Percentiles rank a stretch among this genome's conserved stretches.
Evolutionary conservation across 92 coral and sea anemone genomes (phyloP).

Genomic region (Epizoanthus stellaris): DNA sequence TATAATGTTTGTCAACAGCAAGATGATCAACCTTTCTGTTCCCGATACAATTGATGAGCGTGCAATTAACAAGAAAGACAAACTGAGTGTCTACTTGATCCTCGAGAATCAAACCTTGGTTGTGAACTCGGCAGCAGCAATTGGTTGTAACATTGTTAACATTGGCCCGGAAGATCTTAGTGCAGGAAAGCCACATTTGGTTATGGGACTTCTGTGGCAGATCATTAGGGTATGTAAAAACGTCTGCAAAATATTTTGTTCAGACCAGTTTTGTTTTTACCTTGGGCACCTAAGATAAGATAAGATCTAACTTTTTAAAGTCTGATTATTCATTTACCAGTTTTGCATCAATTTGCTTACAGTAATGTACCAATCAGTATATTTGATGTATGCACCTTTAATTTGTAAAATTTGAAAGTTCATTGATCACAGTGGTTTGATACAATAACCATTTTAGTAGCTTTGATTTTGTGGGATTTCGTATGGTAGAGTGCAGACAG

Average conservation of each 20-base stretch:
- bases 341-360: neutral
- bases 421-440: neutral
- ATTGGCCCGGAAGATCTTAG: constrained; percentile 95
- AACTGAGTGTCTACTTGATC: constrained; percentile 78
- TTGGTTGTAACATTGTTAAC: constrained; percentile 94
- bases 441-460: neutral
- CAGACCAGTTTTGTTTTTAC: too few species aligned
- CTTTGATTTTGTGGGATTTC: neutral
- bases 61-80: constrained; percentile 81
- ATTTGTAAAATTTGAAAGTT: neutral
- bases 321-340: neutral
- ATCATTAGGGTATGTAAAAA: constrained; percentile 94
- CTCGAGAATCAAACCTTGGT: constrained; percentile 95
- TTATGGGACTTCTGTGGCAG: constrained; percentile 95
- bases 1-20: constrained; percentile 49
- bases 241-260: constrained; percentile 24
- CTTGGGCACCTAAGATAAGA: too few species aligned
- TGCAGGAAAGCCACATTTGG: constrained; percentile 89
- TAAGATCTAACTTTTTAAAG: too few species aligned
- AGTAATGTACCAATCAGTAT: too few species aligned
- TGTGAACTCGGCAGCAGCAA: constrained; percentile 90
- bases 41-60: constrained; percentile 93
- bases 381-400: too few species aligned
- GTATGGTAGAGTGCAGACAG: too few species aligned
- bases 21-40: constrained; percentile 85